Evolutionary conservation across 2,888 invertebrate species (phyloP), one percentile per base, ranked within the genome.

Genomic region (Coremacera marginata): DNA sequence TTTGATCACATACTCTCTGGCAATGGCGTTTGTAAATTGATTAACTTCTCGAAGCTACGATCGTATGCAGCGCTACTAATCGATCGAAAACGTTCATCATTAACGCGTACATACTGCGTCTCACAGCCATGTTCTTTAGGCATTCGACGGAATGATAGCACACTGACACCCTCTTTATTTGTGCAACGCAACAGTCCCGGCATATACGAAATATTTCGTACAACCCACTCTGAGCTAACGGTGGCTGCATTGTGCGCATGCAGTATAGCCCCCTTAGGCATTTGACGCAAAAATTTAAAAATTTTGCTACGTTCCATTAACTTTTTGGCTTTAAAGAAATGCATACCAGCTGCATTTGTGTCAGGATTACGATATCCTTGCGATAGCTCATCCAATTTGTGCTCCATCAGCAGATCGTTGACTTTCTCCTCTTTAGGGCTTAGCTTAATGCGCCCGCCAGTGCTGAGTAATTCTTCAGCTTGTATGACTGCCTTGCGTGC

Each of bases 221-320:
- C 89, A 5, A 92, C 82, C 85, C 89, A 92, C 34, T 91, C 90
- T 0, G 89, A 86, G 0, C 91, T 91, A 0, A 90, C 91, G 0
- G 90, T 85, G 0, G 92, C 91, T 0, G 90, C 86, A 74, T 91
- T 89, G 82, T 93, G 93, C 0, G 89, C 85, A 82, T 93, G 93
- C 0, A 93, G 86, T 0, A 91, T 88, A 0, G 90, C 90, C 3
- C 92, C 89, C 60, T 89, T 94, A 0, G 94, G 93, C 88, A 94
- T 89, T 76, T 87, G 86, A 72, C 90, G 88, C 5, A 94, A 89
- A 5, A 93, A 89, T 70, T 90, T 83, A 80, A 91, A 93, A 0
- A 93, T 90, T 51, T 88, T 83, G 0, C 92, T 92, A 5, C 88
- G 83, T 31, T 92, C 91, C 22, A 93, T 92, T 1, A 90, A 81